Percentiles rank a stretch among this genome's conserved stretches.
phyloP scores from a whole-genome alignment of 2,113 vertebrate species.

The Capricornis sumatraensis region DNA sequence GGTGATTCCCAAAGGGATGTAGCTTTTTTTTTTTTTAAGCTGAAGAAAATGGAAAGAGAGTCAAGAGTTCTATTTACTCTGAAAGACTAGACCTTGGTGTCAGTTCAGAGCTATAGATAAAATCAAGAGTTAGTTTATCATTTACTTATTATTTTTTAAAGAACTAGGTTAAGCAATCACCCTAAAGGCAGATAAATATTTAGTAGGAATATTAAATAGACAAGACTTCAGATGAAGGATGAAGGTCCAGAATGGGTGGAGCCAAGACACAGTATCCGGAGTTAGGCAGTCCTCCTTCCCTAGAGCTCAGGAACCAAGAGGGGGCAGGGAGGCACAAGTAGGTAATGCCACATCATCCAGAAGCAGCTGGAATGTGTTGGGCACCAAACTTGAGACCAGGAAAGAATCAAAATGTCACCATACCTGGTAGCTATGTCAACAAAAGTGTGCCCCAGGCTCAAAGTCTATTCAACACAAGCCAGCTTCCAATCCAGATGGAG shows the following conservation, averaged over 20 bases:
- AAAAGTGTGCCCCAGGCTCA: neutral
- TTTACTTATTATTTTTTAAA: slow-evolving; percentile 1
- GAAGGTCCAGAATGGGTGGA: neutral
- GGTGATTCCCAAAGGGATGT: neutral
- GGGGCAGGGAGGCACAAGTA: neutral
- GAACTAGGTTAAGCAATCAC: neutral
- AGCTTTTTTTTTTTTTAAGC: neutral
- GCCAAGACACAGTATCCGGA: neutral
- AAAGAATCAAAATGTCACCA: neutral
- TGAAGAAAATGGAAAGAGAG: neutral
- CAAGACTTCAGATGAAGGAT: neutral
- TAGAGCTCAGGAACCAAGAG: neutral
- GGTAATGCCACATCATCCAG: neutral
- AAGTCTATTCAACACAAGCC: neutral
- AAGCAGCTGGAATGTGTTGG: neutral
- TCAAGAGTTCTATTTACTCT: neutral
- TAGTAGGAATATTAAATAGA: neutral
- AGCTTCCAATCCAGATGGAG: neutral
- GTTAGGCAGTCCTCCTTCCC: neutral
- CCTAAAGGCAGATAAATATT: neutral
- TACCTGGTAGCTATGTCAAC: neutral
- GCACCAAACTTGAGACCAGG: neutral
- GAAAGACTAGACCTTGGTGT: neutral
- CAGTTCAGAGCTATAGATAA: neutral
- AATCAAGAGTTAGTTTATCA: neutral